Evolutionary conservation across 2,113 vertebrate species (phyloP).

Genomic region (Boleophthalmus pectinirostris): DNA sequence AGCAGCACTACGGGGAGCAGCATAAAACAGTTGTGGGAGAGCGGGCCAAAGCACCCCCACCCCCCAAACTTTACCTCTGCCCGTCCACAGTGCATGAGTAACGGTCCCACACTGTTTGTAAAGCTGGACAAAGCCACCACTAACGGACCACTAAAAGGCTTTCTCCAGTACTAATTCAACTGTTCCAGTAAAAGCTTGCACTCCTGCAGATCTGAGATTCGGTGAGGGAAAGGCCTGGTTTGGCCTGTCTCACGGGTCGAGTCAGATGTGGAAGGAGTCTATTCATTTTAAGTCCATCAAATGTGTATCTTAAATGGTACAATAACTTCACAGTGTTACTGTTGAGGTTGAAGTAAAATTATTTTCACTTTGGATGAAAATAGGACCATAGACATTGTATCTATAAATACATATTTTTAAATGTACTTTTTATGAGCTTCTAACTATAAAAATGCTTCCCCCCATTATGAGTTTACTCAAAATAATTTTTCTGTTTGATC

Average conservation of each 20-base stretch:
- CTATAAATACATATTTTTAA: too few relatives aligned
- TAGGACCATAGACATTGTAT: too few relatives aligned
- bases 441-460: too few relatives aligned
- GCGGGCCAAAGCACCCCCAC: slow-evolving; percentile 17
- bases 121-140: slow-evolving; percentile 40
- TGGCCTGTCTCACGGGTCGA: slow-evolving; percentile 11
- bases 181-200: slow-evolving; percentile 31
- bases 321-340: background rate
- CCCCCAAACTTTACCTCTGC: slow-evolving; percentile 36
- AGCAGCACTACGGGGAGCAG: slow-evolving; percentile 55
- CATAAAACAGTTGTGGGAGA: slow-evolving; percentile 40
- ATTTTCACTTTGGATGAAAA: background rate
- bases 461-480: too few relatives aligned
- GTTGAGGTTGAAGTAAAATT: background rate
- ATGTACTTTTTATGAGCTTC: too few relatives aligned
- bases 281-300: background rate
- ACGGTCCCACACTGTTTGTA: slow-evolving; percentile 35
- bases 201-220: slow-evolving; percentile 40
- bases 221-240: slow-evolving; percentile 30
- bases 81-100: slow-evolving; percentile 17
- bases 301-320: background rate
- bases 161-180: slow-evolving; percentile 22
- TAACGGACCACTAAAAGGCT: slow-evolving; percentile 34
- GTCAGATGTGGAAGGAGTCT: background rate
- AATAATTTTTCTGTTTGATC: too few relatives aligned